Conservation (phyloP, 1,140 invertebrate genomes). For the Carcinoscorpius rotundicauda region DNA sequence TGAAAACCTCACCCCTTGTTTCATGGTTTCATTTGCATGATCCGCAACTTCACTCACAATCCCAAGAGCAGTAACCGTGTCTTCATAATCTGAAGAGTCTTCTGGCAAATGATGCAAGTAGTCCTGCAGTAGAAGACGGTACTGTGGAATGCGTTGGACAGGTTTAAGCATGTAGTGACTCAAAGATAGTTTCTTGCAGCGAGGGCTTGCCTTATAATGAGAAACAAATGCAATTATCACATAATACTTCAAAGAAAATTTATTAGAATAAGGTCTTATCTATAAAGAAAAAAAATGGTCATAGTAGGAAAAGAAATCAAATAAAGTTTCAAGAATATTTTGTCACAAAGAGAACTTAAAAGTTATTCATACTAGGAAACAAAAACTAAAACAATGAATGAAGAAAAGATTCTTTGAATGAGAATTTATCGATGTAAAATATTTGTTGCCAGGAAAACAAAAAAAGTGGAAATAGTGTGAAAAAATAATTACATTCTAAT, state of each 20-base stretch:
- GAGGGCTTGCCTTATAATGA: conserved; percentile 28
- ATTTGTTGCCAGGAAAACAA: too few species aligned
- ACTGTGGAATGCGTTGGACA: conserved; percentile 56
- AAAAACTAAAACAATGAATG: too few species aligned
- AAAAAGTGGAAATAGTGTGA: too few species aligned
- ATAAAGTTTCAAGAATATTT: too few species aligned
- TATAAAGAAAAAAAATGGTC: too few species aligned
- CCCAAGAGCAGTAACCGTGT: conserved; percentile 49
- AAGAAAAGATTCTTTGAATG: too few species aligned
- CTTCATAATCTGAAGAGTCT: conserved; percentile 48
- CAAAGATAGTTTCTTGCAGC: conserved; percentile 49
- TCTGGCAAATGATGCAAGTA: conserved; percentile 46
- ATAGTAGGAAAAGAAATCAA: too few species aligned
- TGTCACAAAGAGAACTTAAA: too few species aligned
- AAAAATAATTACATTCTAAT: too few species aligned
- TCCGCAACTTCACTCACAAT: conserved; percentile 59
- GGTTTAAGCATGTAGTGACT: conserved; percentile 64
- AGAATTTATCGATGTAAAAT: too few species aligned
- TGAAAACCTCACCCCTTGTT: conserved; percentile 40
- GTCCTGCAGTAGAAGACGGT: conserved; percentile 51
- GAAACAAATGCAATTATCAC: too few species aligned
- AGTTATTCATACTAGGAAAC: too few species aligned
- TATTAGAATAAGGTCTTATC: neutral
- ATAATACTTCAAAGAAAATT: neutral
- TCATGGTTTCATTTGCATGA: conserved; percentile 59